Conservation (phyloP, 2,113 vertebrate genomes). For the Xenus cinereus region DNA sequence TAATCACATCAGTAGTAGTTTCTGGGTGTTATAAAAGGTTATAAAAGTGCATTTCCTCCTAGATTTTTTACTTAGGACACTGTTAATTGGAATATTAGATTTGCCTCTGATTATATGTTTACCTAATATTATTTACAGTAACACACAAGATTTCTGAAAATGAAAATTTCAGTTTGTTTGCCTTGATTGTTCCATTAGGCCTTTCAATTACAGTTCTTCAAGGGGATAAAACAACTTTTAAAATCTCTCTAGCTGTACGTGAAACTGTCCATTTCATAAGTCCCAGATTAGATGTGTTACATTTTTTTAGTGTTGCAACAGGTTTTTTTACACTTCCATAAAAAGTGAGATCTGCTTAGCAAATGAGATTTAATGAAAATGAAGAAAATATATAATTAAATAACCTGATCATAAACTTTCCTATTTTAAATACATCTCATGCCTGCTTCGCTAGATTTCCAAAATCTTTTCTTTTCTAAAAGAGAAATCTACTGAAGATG, state of each 20-base stretch:
- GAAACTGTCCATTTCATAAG: background rate
- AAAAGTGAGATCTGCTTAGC: constrained; percentile 8
- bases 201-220: background rate
- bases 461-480: too few relatives aligned
- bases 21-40: background rate
- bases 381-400: background rate
- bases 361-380: constrained; percentile 44
- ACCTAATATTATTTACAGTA: background rate
- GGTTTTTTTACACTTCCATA: background rate
- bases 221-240: background rate
- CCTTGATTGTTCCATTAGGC: background rate
- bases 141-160: background rate
- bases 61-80: background rate
- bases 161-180: background rate
- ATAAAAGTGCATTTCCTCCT: background rate
- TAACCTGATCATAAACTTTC: background rate
- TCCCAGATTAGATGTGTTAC: background rate
- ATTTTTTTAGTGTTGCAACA: background rate
- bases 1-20: background rate
- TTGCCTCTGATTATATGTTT: background rate
- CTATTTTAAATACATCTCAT: background rate
- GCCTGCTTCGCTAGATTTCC: background rate
- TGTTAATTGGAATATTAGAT: background rate
- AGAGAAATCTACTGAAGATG: background rate
- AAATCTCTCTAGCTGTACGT: background rate